phyloP scores from a whole-genome alignment of 2,113 vertebrate genomes.

The Lampris incognitus region DNA sequence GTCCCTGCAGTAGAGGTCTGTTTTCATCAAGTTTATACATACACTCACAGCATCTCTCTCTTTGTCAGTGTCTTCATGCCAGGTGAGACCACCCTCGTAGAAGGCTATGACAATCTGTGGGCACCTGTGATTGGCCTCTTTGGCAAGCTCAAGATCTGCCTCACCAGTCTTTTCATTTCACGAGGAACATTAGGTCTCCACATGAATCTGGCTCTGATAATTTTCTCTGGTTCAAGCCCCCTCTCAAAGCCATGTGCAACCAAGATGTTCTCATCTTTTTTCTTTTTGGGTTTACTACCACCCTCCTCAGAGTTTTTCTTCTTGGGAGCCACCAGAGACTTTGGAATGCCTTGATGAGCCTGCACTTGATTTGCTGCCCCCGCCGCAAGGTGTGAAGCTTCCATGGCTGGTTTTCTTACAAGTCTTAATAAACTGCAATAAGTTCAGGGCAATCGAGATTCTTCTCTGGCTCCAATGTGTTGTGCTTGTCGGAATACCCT shows the following conservation, averaged over 20 bases:
- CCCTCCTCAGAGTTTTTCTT: constrained; percentile 88
- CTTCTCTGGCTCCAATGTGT: constrained; percentile 97
- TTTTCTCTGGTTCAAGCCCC: constrained; percentile 96
- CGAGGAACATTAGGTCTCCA: constrained; percentile 96
- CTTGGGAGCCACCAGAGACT: constrained; percentile 81
- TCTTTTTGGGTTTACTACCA: constrained; percentile 90
- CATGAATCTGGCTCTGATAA: constrained; percentile 95
- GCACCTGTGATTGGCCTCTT: constrained; percentile 95
- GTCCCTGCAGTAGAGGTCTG: constrained; percentile 66
- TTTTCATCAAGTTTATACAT: constrained; percentile 47
- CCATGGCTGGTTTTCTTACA: constrained; percentile 91
- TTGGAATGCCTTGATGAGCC: constrained; percentile 65
- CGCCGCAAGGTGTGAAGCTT: constrained; percentile 75
- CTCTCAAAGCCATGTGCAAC: constrained; percentile 96
- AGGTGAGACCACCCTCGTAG: constrained; percentile 96
- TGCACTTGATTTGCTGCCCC: constrained; percentile 71
- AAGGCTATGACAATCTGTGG: constrained; percentile 97
- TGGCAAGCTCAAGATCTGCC: constrained; percentile 94
- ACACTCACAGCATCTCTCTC: constrained; percentile 85
- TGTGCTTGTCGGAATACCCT: constrained; percentile 86
- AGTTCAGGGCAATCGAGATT: constrained; percentile 96
- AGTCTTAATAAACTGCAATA: constrained; percentile 94
- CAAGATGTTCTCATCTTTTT: constrained; percentile 88
- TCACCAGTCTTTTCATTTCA: constrained; percentile 97
- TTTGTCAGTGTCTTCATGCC: constrained; percentile 95